Base-by-base conservation (phyloP, 2,797 vertebrate genomes). In the Chaetophractus vellerosus region DNA sequence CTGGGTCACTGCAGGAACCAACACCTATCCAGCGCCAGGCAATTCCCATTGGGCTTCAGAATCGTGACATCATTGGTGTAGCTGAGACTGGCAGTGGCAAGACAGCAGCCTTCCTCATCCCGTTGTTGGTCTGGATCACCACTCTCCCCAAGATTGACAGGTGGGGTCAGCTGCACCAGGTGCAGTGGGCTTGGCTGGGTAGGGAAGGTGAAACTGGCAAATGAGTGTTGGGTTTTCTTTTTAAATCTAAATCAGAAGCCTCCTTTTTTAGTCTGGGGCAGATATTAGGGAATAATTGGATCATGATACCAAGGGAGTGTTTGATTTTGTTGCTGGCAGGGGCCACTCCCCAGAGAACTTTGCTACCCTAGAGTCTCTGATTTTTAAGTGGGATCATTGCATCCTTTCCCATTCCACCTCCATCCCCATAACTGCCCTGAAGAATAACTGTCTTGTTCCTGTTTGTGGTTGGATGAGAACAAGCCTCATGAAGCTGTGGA, bases 21-120 rank as follows among this genome's bases (percentile, higher is more conserved):
- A 99, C 99, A 18, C 99, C 99, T 0, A 99, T 99, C 98, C 99
- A 99, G 98, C 99, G 99, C 79, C 99, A 99, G 98, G 99, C 99
- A 97, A 99, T 99, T 98, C 99, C 99, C 94, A 99, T 99, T 96
- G 99, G 99, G 81, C 98, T 99, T 84, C 99, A 99, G 98, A 99
- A 99, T 98, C 99, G 99, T 38, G 99, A 99, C 98, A 99, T 99
- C 98, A 99, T 99, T 5, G 99, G 99, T 12, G 99, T 99, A 97
- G 99, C 99, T 0, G 99, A 99, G 97, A 99, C 99, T 0, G 99
- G 99, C 96, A 99, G 99, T 0, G 99, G 99, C 98, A 99, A 99
- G 98, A 99, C 99, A 0, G 99, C 99, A 0, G 99, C 99, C 33
- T 99, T 99, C 98, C 99, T 99, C 59, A 99, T 99, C 97, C 99